These are phyloP conservation scores for Gandaritis pyraliata DNA, from an alignment of 2,888 invertebrate species.

Conservation along the genomic window DNA sequence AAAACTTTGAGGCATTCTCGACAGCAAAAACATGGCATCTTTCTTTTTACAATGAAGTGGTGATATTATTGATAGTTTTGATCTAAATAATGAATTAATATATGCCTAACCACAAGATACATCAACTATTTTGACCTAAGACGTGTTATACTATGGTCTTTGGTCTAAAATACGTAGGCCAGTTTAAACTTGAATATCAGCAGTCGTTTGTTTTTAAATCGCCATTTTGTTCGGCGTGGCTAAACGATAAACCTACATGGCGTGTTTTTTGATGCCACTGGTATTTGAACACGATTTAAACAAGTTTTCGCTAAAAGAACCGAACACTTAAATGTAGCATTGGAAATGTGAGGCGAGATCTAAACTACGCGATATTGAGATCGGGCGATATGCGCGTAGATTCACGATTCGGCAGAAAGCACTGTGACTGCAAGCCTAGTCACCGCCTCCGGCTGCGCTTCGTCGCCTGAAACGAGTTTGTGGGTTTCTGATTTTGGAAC, in stretches of 20 bases:
- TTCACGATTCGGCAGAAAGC: background rate
- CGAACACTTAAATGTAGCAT: constrained; percentile 6
- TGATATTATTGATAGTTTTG: background rate
- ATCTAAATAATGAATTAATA: background rate
- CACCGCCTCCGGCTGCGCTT: constrained; percentile 56
- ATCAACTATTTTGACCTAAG: background rate
- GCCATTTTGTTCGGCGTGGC: constrained; percentile 3
- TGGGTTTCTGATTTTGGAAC: too few relatives aligned
- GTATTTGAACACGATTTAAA: background rate
- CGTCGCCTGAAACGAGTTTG: constrained; percentile 57
- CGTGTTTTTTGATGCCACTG: background rate
- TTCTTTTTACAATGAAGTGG: background rate
- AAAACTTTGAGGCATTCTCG: background rate
- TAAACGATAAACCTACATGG: background rate
- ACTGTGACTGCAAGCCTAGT: constrained; percentile 39
- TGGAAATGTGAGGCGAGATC: constrained; percentile 23
- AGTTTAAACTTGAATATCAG: constrained; percentile 1
- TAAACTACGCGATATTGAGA: background rate
- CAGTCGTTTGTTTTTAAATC: background rate
- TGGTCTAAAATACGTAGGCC: constrained; percentile 2
- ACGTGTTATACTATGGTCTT: background rate
- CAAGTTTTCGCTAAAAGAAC: background rate
- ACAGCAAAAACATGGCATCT: background rate
- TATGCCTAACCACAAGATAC: background rate
- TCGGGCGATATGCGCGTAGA: constrained; percentile 8